A percentile compares a stretch with the other conserved stretches of the same genome.
phyloP scores from a whole-genome alignment of 2,113 vertebrate genomes.

The Danionella cerebrum region DNA sequence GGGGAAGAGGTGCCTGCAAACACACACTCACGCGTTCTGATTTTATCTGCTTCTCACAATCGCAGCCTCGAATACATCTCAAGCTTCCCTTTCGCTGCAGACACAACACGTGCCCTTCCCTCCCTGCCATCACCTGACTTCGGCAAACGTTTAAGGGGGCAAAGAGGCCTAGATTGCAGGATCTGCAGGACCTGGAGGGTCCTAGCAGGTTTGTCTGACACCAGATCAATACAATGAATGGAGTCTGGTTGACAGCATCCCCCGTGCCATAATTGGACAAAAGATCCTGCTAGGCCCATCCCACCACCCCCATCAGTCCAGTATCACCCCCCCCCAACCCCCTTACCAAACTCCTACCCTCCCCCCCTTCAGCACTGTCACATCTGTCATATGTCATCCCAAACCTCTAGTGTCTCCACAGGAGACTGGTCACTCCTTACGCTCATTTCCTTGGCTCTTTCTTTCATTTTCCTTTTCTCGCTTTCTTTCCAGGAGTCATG shows the following conservation, averaged over 20 bases:
- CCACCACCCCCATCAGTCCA: slow-evolving; percentile 77
- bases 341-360: slow-evolving; percentile 67
- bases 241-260: slow-evolving; percentile 96
- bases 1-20: slow-evolving; percentile 61
- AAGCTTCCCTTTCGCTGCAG: background rate
- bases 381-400: slow-evolving; percentile 99
- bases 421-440: slow-evolving; percentile 77
- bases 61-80: background rate
- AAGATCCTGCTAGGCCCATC: slow-evolving; percentile 83
- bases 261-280: slow-evolving; percentile 98
- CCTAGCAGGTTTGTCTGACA: slow-evolving; percentile 78
- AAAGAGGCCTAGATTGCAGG: slow-evolving; percentile 49
- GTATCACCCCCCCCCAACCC: slow-evolving; percentile 64
- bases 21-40: slow-evolving; percentile 46
- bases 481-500: slow-evolving; percentile 71
- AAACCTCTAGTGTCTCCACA: slow-evolving; percentile 89
- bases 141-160: slow-evolving; percentile 74
- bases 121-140: slow-evolving; percentile 71
- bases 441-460: slow-evolving; percentile 46
- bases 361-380: slow-evolving; percentile 88
- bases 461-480: slow-evolving; percentile 48
- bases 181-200: slow-evolving; percentile 7
- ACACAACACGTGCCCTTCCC: slow-evolving; percentile 55
- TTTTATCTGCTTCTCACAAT: background rate
- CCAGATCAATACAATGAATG: slow-evolving; percentile 96